Percentiles rank a stretch among this genome's conserved stretches.
phyloP scores from a whole-genome alignment of 1,140 invertebrate genomes.

The Brachionus paranguensis region DNA sequence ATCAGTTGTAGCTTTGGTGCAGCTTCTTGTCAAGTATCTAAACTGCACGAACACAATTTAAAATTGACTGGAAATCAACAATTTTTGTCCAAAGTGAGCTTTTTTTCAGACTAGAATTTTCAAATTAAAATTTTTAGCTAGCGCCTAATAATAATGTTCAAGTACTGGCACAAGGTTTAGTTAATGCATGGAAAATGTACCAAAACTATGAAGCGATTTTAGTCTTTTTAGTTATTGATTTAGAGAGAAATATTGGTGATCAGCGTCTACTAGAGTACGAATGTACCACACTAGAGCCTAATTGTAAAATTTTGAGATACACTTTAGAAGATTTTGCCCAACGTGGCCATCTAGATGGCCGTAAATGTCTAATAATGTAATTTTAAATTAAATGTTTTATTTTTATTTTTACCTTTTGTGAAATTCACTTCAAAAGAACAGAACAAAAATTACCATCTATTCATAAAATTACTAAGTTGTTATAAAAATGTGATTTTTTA shows the following conservation, averaged over 20 bases:
- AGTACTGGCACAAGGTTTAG: neutral
- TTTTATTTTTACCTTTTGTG: neutral
- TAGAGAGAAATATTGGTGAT: conserved; percentile 39
- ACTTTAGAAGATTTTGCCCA: conserved; percentile 9
- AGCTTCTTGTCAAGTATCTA: neutral
- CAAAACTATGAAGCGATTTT: neutral
- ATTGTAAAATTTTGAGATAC: neutral
- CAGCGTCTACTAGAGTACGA: conserved; percentile 27
- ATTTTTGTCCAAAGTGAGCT: neutral
- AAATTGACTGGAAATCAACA: neutral
- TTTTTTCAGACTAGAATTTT: neutral
- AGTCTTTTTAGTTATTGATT: conserved; percentile 6
- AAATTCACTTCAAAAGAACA: no score
- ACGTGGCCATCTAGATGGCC: neutral
- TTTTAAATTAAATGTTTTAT: neutral
- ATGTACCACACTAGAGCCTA: neutral
- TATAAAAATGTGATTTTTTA: no score
- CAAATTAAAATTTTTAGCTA: neutral
- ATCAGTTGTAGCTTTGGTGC: conserved; percentile 32
- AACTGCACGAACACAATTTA: neutral
- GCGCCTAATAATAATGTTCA: neutral
- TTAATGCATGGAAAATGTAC: conserved; percentile 14
- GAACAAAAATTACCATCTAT: no score
- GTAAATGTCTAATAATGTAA: neutral
- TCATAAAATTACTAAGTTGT: no score